Conservation (phyloP, 2,888 invertebrate species). For the Odontothrips loti region DNA sequence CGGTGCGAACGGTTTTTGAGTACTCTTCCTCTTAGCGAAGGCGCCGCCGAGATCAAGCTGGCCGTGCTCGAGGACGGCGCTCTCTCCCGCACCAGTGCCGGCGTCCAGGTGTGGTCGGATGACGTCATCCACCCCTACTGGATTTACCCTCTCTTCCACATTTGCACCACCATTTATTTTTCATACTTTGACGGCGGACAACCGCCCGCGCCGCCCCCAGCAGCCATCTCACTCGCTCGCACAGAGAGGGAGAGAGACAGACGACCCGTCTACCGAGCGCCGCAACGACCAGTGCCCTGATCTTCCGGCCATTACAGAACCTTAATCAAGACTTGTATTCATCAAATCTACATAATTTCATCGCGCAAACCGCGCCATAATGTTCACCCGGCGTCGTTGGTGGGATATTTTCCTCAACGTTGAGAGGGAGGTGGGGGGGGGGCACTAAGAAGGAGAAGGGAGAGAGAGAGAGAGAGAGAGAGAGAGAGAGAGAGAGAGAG, state of each 20-base stretch:
- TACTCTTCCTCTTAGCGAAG: not conserved
- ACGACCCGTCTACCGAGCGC: not conserved
- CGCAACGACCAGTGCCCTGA: not conserved
- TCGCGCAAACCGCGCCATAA: not conserved
- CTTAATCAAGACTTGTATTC: not conserved
- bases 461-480: not conserved
- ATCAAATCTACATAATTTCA: not conserved
- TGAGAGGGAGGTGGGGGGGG: too few species aligned
- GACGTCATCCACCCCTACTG: too few species aligned
- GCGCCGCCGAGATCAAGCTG: not conserved
- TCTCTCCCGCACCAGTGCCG: not conserved
- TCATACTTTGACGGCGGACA: too few species aligned
- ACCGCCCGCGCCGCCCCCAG: too few species aligned
- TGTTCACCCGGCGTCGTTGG: not conserved
- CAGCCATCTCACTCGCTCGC: too few species aligned
- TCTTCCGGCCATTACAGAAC: not conserved
- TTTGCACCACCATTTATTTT: too few species aligned
- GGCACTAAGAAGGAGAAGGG: not conserved
- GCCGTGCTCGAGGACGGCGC: not conserved
- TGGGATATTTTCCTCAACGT: not conserved
- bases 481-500: not conserved
- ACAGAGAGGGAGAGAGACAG: not conserved
- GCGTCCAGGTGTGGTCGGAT: not conserved
- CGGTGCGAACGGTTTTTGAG: slow-evolving; percentile 5
- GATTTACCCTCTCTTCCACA: too few species aligned